These are phyloP conservation scores for Beris morrisii DNA, from an alignment of 2,888 invertebrate species.

Conservation along the genomic window DNA sequence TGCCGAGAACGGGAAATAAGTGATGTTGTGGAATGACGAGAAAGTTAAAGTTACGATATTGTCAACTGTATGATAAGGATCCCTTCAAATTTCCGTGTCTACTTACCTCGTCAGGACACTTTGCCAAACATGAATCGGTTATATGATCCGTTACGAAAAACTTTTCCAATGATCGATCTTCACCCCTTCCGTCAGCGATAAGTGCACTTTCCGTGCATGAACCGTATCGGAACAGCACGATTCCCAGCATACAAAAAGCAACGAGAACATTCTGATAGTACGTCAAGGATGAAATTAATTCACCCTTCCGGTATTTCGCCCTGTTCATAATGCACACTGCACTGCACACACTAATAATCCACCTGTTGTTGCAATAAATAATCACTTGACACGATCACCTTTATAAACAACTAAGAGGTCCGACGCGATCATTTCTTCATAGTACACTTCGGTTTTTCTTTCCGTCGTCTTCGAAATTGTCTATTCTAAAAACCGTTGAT, in stretches of 20 bases:
- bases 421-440: background rate
- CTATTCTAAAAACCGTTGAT: background rate
- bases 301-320: conserved; percentile 28
- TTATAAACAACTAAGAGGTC: background rate
- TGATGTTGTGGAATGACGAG: background rate
- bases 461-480: background rate
- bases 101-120: conserved; percentile 39
- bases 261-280: conserved; percentile 21
- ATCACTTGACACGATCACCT: conserved; percentile 11
- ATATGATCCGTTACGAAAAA: conserved; percentile 36
- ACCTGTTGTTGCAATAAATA: conserved; percentile 29
- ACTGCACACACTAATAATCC: conserved; percentile 21
- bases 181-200: conserved; percentile 15
- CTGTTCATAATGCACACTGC: conserved; percentile 14
- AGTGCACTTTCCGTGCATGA: conserved; percentile 21
- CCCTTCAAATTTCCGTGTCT: too few species aligned
- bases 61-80: too few species aligned
- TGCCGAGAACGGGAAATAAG: too few species aligned
- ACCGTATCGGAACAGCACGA: conserved; percentile 23
- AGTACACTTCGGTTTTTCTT: too few species aligned
- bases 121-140: conserved; percentile 37
- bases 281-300: conserved; percentile 34
- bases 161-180: conserved; percentile 33
- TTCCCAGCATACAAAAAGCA: background rate
- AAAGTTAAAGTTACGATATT: too few species aligned